Base-by-base conservation (phyloP, 2,113 vertebrate species). In the Cebus imitator region DNA sequence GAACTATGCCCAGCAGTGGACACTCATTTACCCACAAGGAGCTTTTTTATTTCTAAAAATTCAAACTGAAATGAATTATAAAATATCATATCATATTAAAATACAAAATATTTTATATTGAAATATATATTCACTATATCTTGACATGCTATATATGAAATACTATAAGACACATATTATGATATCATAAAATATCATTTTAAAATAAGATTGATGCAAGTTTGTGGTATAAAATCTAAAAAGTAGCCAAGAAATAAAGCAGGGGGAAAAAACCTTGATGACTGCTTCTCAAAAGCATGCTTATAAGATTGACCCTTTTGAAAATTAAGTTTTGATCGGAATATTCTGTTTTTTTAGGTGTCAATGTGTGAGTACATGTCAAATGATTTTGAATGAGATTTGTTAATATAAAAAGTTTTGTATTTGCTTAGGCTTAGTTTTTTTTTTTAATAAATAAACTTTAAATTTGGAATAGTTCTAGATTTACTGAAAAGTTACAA, bases 321-420 rank as follows among this genome's bases (percentile, higher is more conserved):
- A 82, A 93, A 95, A 79, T 87, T 55, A 79, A 87, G 14, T 95
- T 70, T 79, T 90, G 70, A 48, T 92, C 32, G 55, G 68, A 90
- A 83, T 35, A 32, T 6, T 72, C 12, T 57, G 14, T 66, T 95
- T 83, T 73, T 30, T 73, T 92, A 94, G 61, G n/a, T 18, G 64
- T 40, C 4, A 8, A 13, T 37, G 32, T 43, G 13, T 93, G 50
- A 70, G 50, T 55, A 37, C 6, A 80, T 8, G 27, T 72, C 61
- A 79, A 87, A 55, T 83, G 12, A 32, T 18, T 73, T 45, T 48
- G 21, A 76, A 20, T 40, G 27, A 90, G 78, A 80, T 70, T 58
- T 66, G 4, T 76, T 91, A 68, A 76, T 75, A 66, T 48, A 55
- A 37, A 79, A 90, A 57, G 12, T 68, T n/a, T 61, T 75, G 4